Evolutionary conservation across 2,888 invertebrate genomes (phyloP).

Genomic region (Chorisops tibialis): DNA sequence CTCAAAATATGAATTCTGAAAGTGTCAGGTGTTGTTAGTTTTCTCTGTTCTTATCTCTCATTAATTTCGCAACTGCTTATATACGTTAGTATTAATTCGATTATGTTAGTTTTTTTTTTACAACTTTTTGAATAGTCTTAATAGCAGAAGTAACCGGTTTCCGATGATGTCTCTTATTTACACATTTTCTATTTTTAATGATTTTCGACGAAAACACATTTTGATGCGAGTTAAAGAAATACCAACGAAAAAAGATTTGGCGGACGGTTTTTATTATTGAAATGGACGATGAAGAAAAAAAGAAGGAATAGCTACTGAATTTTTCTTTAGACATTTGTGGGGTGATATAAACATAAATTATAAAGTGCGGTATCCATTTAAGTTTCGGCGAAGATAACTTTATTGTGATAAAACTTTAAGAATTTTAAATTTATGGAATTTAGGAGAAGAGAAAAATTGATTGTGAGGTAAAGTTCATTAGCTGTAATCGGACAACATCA

Average conservation of each 20-base stretch:
- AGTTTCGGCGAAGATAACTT: slow-evolving; percentile 22
- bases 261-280: background rate
- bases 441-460: background rate
- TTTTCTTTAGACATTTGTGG: background rate
- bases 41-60: too few species aligned
- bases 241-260: background rate
- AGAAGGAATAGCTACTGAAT: background rate
- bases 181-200: too few species aligned
- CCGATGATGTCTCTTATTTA: too few species aligned
- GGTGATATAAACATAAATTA: slow-evolving; percentile 8
- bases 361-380: slow-evolving; percentile 17
- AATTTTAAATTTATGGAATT: background rate
- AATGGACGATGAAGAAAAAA: background rate
- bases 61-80: too few species aligned
- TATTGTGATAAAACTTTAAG: slow-evolving; percentile 3
- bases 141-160: too few species aligned
- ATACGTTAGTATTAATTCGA: too few species aligned
- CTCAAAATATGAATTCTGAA: too few species aligned
- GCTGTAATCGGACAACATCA: slow-evolving; percentile 8
- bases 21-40: too few species aligned
- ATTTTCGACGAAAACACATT: background rate
- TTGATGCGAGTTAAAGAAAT: background rate
- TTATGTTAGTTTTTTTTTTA: too few species aligned
- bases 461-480: slow-evolving; percentile 3
- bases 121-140: too few species aligned